Evolutionary conservation across 2,888 invertebrate species (phyloP).

Genomic region (Gari tellinella): DNA sequence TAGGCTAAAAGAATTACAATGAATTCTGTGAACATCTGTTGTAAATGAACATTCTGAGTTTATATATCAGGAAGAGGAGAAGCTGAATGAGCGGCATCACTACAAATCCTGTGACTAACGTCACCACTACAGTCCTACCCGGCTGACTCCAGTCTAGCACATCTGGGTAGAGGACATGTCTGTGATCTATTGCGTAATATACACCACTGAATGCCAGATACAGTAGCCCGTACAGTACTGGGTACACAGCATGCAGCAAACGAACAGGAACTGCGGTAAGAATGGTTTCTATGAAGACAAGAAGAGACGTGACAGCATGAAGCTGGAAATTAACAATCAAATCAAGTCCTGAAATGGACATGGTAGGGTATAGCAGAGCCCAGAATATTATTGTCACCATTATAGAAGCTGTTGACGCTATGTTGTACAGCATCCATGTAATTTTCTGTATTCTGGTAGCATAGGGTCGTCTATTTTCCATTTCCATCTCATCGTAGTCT

Average conservation of each 20-base stretch:
- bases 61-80: slow-evolving; percentile 68
- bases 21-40: slow-evolving; percentile 8
- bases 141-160: slow-evolving; percentile 80
- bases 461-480: neutral
- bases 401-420: slow-evolving; percentile 64
- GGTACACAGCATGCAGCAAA: slow-evolving; percentile 74
- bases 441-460: slow-evolving; percentile 64
- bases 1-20: too few species aligned
- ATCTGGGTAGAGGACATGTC: slow-evolving; percentile 75
- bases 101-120: slow-evolving; percentile 66
- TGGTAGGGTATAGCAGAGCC: slow-evolving; percentile 69
- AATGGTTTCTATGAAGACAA: slow-evolving; percentile 74
- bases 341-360: slow-evolving; percentile 24
- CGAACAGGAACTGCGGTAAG: slow-evolving; percentile 75
- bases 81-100: slow-evolving; percentile 70
- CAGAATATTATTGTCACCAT: slow-evolving; percentile 80
- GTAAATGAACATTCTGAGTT: slow-evolving; percentile 58
- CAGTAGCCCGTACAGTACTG: slow-evolving; percentile 69
- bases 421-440: slow-evolving; percentile 73
- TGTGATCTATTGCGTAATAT: slow-evolving; percentile 76
- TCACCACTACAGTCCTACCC: slow-evolving; percentile 63
- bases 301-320: slow-evolving; percentile 77
- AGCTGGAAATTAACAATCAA: slow-evolving; percentile 72
- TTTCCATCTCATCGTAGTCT: slow-evolving; percentile 7
- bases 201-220: slow-evolving; percentile 77